phyloP scores from a whole-genome alignment of 2,113 vertebrate species.

The Prunella himalayana region DNA sequence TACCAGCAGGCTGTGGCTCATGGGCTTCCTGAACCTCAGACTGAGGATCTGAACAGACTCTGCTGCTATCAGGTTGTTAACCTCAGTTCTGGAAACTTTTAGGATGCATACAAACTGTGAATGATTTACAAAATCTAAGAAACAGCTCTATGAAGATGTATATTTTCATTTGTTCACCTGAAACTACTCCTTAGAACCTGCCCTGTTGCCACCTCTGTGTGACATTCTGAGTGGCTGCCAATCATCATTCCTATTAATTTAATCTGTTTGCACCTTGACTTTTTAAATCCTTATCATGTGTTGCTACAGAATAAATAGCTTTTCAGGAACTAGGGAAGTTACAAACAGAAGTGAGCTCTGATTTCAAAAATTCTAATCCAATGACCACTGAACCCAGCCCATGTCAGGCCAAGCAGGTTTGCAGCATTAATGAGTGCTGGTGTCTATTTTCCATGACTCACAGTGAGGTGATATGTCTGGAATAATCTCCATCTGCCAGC shows the following conservation, averaged over 20 bases:
- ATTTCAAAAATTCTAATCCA: background rate
- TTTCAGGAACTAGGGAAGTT: background rate
- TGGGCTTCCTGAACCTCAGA: background rate
- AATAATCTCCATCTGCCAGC: background rate
- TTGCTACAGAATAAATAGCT: background rate
- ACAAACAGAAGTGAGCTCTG: background rate
- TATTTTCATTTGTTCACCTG: background rate
- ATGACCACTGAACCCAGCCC: slow-evolving; percentile 17
- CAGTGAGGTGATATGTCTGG: background rate
- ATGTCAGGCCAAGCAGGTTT: slow-evolving; percentile 7
- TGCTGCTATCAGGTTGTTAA: background rate
- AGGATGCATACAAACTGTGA: background rate
- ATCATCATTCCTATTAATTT: background rate
- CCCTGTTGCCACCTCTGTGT: background rate
- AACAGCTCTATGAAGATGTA: background rate
- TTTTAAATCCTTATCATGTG: background rate
- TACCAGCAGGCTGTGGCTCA: background rate
- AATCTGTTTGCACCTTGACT: background rate
- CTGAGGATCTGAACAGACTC: background rate
- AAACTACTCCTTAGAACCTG: background rate
- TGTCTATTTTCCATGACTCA: slow-evolving; percentile 17
- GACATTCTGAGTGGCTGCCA: background rate
- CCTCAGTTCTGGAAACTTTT: background rate
- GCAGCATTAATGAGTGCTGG: background rate
- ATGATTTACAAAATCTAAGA: background rate